phyloP scores from a whole-genome alignment of 37 sponge, comb jelly and placozoan genomes.

The Bolinopsis microptera region DNA sequence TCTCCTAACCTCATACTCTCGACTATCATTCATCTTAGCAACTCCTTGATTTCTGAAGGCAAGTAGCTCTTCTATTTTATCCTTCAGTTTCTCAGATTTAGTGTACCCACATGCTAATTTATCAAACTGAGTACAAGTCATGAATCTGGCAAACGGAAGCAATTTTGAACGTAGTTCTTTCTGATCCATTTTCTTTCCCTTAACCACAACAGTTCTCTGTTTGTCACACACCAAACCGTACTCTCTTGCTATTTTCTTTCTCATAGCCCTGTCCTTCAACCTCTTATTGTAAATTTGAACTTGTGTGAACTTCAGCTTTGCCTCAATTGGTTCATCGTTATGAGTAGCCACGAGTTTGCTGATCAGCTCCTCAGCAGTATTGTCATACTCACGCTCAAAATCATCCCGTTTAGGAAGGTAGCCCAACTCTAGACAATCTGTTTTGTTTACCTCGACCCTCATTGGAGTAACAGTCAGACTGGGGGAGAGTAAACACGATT shows the following conservation, averaged over 20 bases:
- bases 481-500: neutral
- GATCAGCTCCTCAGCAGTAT: constrained; percentile 53
- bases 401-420: constrained; percentile 59
- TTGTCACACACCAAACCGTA: constrained; percentile 53
- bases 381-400: constrained; percentile 54
- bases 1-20: constrained; percentile 35
- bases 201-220: neutral
- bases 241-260: constrained; percentile 51
- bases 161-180: constrained; percentile 27
- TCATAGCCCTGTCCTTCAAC: neutral
- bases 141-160: constrained; percentile 30
- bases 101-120: constrained; percentile 3
- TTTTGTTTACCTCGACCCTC: constrained; percentile 15
- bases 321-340: constrained; percentile 62
- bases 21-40: constrained; percentile 39
- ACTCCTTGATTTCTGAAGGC: neutral
- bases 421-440: constrained; percentile 17
- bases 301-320: constrained; percentile 42
- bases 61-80: neutral
- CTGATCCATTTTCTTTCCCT: constrained; percentile 47
- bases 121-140: constrained; percentile 44
- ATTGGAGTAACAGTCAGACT: neutral
- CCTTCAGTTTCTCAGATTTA: constrained; percentile 32
- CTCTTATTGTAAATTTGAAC: constrained; percentile 59
- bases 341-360: constrained; percentile 61